Conservation (phyloP, 2,797 vertebrate genomes). For the Xenentodon cancila region DNA sequence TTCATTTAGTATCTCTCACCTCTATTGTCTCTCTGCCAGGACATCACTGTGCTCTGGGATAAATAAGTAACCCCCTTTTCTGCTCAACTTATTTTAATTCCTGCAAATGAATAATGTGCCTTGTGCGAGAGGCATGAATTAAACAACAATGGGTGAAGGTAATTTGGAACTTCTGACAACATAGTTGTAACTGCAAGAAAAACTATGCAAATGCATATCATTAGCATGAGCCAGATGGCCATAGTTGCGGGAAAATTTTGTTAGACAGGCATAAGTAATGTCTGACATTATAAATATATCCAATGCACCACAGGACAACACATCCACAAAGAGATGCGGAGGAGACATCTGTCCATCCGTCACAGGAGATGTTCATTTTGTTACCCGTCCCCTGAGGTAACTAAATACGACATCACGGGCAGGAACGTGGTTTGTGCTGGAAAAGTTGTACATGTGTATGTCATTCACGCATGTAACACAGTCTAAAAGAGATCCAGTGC, state of each 20-base stretch:
- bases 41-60: constrained; percentile 62
- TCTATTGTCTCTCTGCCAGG: constrained; percentile 71
- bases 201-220: constrained; percentile 77
- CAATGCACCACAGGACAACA: constrained; percentile 64
- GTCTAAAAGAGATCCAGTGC: constrained; percentile 55
- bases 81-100: constrained; percentile 62
- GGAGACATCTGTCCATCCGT: constrained; percentile 68
- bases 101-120: constrained; percentile 63
- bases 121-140: constrained; percentile 62
- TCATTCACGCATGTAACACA: constrained; percentile 38
- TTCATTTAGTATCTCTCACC: constrained; percentile 75
- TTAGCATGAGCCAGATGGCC: constrained; percentile 79
- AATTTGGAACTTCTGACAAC: constrained; percentile 75
- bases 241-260: constrained; percentile 77
- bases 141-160: constrained; percentile 67
- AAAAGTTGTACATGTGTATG: constrained; percentile 27
- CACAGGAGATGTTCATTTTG: constrained; percentile 63
- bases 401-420: constrained; percentile 51
- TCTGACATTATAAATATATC: constrained; percentile 68
- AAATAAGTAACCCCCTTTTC: constrained; percentile 73
- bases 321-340: constrained; percentile 42
- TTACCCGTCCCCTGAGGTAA: constrained; percentile 62
- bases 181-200: constrained; percentile 64
- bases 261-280: constrained; percentile 76
- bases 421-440: constrained; percentile 22